Base-by-base conservation (phyloP, 2,113 vertebrate genomes). In the Ammodytes marinus region DNA sequence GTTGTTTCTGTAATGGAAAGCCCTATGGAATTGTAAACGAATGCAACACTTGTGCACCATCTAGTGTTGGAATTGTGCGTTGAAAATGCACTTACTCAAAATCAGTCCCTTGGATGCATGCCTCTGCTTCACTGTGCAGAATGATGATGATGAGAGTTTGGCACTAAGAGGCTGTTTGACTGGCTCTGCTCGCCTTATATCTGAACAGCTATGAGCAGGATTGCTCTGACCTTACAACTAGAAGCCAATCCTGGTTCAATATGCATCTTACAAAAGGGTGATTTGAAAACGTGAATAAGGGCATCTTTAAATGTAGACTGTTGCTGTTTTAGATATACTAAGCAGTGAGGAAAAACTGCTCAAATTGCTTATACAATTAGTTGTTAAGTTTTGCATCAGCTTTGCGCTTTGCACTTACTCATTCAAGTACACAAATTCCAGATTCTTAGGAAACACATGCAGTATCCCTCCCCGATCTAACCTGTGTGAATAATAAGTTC, bases 11-110 rank as follows among this genome's bases (percentile, higher is more conserved):
- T 2, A 5, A 8, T 49, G 37, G 37, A 39, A 40, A 63, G 8
- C 14, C 8, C 10, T n/a, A 43, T 52, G 40, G 6, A 60, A 12
- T 35, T 70, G 19, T 45, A 7, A 4, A 59, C 74, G 42, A 85
- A 60, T 40, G 57, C 68, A 72, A 79, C 27, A 40, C 79, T 83
- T 66, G 68, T 14, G 50, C 88, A 68, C 90, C 92, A 93, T 91
- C 93, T 94, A 90, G 90, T 94, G 93, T 86, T 86, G 63, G 82
- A 61, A 76, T 13, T 10, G 3, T 46, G 11, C 69, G 10, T 35
- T 77, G 79, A 53, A 37, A 49, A 7, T 42, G 54, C 35, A 4
- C 12, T 37, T 27, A 2, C 5, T 8, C 8, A 43, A 12, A 49
- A 83, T 27, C 27, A 27, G 27, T 27, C 27, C 27, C 5, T 43